Evolutionary conservation across 2,888 invertebrate species (phyloP), one percentile per base, ranked within the genome.

Genomic region (Apoda limacodes): DNA sequence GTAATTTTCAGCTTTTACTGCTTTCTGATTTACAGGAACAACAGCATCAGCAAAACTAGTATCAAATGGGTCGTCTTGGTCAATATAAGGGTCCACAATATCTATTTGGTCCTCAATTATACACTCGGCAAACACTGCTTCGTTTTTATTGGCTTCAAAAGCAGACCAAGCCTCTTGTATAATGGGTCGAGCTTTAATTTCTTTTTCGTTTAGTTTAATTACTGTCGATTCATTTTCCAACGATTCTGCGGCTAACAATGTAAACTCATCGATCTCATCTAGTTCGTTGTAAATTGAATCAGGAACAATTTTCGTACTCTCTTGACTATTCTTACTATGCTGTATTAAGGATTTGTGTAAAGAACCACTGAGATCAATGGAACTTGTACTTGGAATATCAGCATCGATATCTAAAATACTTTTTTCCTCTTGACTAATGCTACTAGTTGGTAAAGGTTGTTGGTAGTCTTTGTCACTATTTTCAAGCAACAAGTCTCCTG

Each of bases 41-140:
- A 92, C 84, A 48, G 88, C 88, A 32, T 89, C 89, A 0, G 89
- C 92, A 62, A 92, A 92, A 28, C 90, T 86, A 12, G 93, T 93
- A 53, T 93, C 93, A 51, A 93, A 93, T 0, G 93, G 93, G 83
- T 93, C 93, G 49, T 85, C 86, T 50, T 85, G 83, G 40, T 83
- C 85, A 41, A 74, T 53, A 52, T 84, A 83, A 28, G 68, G 72
- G 46, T 75, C 75, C 39, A 65, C 31, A 3, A 70, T 55, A 49
- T 80, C 76, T 39, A 74, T 62, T 43, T 75, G 70, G 53, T 82
- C 78, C 54, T 81, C 80, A 13, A 66, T 63, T 30, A 80, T 72
- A 30, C 68, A 55, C 43, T 75, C 78, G 14, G 82, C 78, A 45
- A 74, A 78, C 23, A 72, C 78, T 25, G 53, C 52, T 39, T 72